Conservation (phyloP, 2,113 vertebrate species). For the Microcebus lehilahytsara region DNA sequence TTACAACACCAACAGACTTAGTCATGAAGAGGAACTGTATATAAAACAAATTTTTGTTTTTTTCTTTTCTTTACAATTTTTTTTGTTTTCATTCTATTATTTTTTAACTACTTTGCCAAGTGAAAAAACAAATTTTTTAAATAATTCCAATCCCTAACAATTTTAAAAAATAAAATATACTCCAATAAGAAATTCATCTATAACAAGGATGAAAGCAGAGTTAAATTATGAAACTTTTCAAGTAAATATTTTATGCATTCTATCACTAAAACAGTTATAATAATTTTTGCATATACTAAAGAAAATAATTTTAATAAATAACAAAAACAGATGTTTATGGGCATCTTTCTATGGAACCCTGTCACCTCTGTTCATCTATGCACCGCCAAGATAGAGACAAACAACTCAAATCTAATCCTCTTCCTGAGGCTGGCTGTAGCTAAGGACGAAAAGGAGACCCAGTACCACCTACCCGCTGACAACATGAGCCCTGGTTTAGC, state of each 20-base stretch:
- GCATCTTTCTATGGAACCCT: not conserved
- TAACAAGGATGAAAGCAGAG: not conserved
- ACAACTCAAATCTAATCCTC: not conserved
- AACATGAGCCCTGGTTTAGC: not conserved
- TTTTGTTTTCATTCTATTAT: too few species aligned
- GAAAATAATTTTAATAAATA: not conserved
- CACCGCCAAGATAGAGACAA: not conserved
- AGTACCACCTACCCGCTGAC: not conserved
- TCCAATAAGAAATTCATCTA: conserved; percentile 26
- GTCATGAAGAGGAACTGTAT: too few species aligned
- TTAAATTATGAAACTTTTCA: conserved; percentile 17
- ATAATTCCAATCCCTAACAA: not conserved
- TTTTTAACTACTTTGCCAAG: too few species aligned
- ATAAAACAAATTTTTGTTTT: too few species aligned
- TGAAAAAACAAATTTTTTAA: not conserved
- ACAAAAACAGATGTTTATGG: not conserved
- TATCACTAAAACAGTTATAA: not conserved
- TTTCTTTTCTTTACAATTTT: too few species aligned
- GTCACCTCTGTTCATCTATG: not conserved
- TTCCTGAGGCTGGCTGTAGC: not conserved
- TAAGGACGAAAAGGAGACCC: not conserved
- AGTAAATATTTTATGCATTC: conserved; percentile 3
- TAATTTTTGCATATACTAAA: not conserved
- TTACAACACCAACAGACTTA: too few species aligned
- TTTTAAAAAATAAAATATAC: not conserved